A percentile compares a stretch with the other conserved stretches of the same genome.
phyloP scores from a whole-genome alignment of 2,888 invertebrate genomes.

The Nysson spinosus region DNA sequence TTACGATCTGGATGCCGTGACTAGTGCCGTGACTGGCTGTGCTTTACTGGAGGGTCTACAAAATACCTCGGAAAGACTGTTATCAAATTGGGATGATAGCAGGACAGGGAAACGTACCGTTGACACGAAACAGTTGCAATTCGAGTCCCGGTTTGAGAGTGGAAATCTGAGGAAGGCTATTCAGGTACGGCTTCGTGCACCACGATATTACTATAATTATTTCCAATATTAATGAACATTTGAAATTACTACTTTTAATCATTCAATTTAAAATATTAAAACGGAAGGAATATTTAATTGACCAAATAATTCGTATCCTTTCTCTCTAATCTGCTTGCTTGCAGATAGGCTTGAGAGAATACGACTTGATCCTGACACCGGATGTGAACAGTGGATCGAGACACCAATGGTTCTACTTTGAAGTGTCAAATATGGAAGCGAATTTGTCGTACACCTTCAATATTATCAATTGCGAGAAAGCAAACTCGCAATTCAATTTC shows the following conservation, averaged over 20 bases:
- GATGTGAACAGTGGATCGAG: slow-evolving; percentile 89
- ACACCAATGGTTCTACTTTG: slow-evolving; percentile 95
- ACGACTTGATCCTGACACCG: slow-evolving; percentile 89
- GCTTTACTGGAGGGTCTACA: slow-evolving; percentile 17
- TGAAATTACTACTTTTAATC: no score
- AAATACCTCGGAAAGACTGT: slow-evolving; percentile 27
- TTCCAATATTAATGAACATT: no score
- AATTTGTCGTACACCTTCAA: slow-evolving; percentile 87
- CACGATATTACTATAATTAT: no score
- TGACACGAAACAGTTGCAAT: slow-evolving; percentile 80
- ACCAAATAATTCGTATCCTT: slow-evolving; percentile 18
- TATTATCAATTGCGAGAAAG: slow-evolving; percentile 92
- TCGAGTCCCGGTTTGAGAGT: slow-evolving; percentile 92
- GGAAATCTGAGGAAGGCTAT: slow-evolving; percentile 90
- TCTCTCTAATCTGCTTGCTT: slow-evolving; percentile 57
- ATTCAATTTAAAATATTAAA: no score
- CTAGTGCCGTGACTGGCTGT: slow-evolving; percentile 58
- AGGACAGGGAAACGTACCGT: slow-evolving; percentile 55
- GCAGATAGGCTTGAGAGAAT: slow-evolving; percentile 86
- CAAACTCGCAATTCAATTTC: slow-evolving; percentile 91
- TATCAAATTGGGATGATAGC: slow-evolving; percentile 68
- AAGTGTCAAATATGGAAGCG: slow-evolving; percentile 87
- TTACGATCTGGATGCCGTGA: slow-evolving; percentile 83
- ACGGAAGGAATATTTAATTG: no score
- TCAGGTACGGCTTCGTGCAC: slow-evolving; percentile 80